phyloP scores from a whole-genome alignment of 2,888 invertebrate species.

The Exocentrus adspersus region DNA sequence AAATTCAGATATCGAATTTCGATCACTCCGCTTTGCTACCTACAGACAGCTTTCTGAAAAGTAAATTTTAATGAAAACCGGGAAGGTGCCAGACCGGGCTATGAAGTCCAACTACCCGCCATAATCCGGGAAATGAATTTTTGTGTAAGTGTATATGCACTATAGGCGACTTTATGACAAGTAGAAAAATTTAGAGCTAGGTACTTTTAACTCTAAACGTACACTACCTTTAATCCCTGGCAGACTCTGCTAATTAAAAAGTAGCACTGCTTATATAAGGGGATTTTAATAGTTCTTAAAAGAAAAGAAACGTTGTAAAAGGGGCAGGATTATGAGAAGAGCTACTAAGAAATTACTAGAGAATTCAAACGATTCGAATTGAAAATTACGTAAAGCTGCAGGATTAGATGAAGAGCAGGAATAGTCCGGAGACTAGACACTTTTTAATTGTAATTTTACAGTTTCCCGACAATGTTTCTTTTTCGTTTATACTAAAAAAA shows the following conservation, averaged over 20 bases:
- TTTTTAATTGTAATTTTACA: background rate
- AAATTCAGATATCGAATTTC: slow-evolving; percentile 14
- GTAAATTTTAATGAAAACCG: background rate
- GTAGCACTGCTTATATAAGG: no score
- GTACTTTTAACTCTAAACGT: no score
- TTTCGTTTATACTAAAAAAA: no score
- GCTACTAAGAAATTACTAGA: slow-evolving; percentile 33
- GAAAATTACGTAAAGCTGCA: background rate
- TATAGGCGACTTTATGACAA: no score
- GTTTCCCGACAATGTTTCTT: background rate
- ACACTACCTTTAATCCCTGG: no score
- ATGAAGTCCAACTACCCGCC: no score
- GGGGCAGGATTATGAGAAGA: slow-evolving; percentile 20
- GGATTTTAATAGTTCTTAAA: background rate
- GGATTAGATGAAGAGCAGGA: background rate
- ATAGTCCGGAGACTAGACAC: background rate
- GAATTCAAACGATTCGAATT: slow-evolving; percentile 15
- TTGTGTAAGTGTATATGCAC: no score
- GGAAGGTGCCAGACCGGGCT: background rate
- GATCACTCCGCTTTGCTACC: slow-evolving; percentile 5
- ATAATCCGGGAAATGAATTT: background rate
- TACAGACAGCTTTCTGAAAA: background rate
- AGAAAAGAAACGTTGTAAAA: background rate
- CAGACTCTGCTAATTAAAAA: no score
- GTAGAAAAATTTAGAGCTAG: no score